Evolutionary conservation across 2,888 invertebrate species (phyloP).

Genomic region (Spodoptera exigua): DNA sequence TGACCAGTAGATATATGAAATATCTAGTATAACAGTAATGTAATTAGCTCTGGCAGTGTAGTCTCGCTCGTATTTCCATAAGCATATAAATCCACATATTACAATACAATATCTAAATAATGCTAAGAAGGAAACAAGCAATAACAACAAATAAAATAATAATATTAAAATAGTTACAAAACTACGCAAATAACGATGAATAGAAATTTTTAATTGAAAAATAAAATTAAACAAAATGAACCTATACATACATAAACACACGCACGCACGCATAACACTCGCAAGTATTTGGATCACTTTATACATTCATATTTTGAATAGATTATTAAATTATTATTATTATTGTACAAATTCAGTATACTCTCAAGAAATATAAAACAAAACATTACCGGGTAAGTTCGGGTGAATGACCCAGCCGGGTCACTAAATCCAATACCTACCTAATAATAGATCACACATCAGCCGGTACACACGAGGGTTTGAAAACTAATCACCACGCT

Average conservation of each 20-base stretch:
- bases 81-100: conserved; percentile 12
- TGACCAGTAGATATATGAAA: too few species aligned
- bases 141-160: conserved; percentile 66
- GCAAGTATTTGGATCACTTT: conserved; percentile 30
- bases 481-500: too few species aligned
- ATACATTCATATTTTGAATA: conserved; percentile 8
- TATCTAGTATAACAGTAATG: neutral
- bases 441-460: too few species aligned
- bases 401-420: too few species aligned
- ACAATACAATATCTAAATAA: conserved; percentile 47
- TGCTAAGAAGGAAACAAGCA: conserved; percentile 48
- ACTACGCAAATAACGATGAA: conserved; percentile 67
- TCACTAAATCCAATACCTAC: too few species aligned
- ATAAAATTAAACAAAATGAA: conserved; percentile 58
- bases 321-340: neutral
- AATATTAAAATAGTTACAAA: conserved; percentile 58
- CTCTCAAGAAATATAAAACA: conserved; percentile 6
- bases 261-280: conserved; percentile 62
- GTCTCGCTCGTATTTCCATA: conserved; percentile 20
- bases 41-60: conserved; percentile 2
- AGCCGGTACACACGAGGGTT: too few species aligned
- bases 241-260: too few species aligned
- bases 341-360: conserved; percentile 15
- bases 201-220: conserved; percentile 66
- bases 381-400: too few species aligned